A percentile compares a stretch with the other conserved stretches of the same genome.
phyloP scores from a whole-genome alignment of 30 jellyfish, hydroid and myxozoan genomes.

The Phacellophora camtschatica region DNA sequence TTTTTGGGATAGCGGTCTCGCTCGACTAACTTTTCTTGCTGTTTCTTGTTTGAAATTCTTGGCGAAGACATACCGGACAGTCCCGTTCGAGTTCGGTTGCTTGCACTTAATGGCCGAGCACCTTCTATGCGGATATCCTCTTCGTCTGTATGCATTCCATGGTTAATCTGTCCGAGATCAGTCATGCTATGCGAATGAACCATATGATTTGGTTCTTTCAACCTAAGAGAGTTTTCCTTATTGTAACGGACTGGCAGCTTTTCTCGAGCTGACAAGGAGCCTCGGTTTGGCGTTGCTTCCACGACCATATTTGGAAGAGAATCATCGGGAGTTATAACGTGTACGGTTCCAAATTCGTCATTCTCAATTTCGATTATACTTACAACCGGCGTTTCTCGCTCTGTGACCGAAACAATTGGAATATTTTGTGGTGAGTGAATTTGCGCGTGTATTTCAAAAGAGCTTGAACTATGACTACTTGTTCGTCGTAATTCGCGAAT shows the following conservation, averaged over 20 bases:
- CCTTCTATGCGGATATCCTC: constrained; percentile 22
- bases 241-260: constrained; percentile 17
- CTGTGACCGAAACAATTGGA: neutral
- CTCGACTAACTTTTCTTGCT: constrained; percentile 8
- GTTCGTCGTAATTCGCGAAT: constrained; percentile 37
- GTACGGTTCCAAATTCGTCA: constrained; percentile 50
- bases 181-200: constrained; percentile 55
- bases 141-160: constrained; percentile 51
- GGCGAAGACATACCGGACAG: constrained; percentile 62
- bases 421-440: constrained; percentile 47
- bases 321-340: constrained; percentile 49
- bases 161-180: constrained; percentile 49
- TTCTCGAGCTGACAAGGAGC: constrained; percentile 22
- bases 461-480: constrained; percentile 69
- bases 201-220: constrained; percentile 16
- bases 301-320: constrained; percentile 65
- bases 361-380: constrained; percentile 54
- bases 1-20: neutral
- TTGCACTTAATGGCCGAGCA: constrained; percentile 37
- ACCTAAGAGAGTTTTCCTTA: constrained; percentile 17
- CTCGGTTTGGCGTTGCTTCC: neutral
- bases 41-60: constrained; percentile 19
- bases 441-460: constrained; percentile 59
- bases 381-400: constrained; percentile 30
- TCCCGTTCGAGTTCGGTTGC: constrained; percentile 59